phyloP scores from a whole-genome alignment of 2,797 vertebrate genomes.

The Emydoidea blandingii region DNA sequence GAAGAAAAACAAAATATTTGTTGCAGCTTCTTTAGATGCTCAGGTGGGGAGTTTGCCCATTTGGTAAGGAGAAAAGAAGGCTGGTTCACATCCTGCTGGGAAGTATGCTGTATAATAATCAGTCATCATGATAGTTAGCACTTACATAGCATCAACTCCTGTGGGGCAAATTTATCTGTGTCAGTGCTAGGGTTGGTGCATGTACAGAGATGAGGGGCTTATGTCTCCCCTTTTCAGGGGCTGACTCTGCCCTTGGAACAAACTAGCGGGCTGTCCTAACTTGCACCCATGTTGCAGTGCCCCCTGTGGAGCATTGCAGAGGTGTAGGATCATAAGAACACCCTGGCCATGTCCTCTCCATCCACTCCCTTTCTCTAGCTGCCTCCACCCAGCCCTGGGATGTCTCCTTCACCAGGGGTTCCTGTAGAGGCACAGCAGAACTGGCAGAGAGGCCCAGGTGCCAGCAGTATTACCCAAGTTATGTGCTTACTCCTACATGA shows the following conservation, averaged over 20 bases:
- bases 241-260: background rate
- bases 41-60: background rate
- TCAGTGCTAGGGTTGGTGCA: background rate
- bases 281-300: background rate
- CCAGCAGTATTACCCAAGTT: background rate
- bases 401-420: background rate
- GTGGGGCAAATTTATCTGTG: accelerated
- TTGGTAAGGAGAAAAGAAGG: background rate
- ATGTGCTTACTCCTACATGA: background rate
- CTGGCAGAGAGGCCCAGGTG: background rate
- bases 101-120: background rate
- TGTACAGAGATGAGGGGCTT: background rate
- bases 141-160: background rate
- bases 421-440: background rate
- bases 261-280: background rate
- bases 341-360: background rate
- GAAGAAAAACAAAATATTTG: accelerated
- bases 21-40: background rate
- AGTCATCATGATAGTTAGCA: background rate
- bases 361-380: background rate
- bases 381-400: background rate
- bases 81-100: background rate
- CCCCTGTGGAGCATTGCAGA: background rate
- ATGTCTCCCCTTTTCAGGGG: background rate
- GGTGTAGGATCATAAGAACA: background rate